Conservation (phyloP, 2,113 vertebrate genomes). For the Cheilinus undulatus region DNA sequence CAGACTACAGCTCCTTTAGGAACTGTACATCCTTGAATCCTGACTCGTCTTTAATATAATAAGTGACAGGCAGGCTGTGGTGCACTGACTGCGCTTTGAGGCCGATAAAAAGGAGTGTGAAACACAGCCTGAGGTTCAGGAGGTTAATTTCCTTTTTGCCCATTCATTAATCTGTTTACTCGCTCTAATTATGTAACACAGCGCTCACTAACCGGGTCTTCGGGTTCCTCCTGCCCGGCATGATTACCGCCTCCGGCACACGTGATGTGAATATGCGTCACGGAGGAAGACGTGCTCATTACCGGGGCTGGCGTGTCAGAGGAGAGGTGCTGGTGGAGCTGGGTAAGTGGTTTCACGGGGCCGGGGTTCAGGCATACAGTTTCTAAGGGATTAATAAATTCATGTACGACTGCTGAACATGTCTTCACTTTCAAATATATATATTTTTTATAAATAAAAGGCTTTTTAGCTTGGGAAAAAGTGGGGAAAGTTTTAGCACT, state of each 20-base stretch:
- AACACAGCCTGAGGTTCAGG: neutral
- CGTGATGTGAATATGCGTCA: conserved; percentile 2
- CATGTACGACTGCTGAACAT: neutral
- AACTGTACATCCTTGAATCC: neutral
- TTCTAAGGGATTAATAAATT: conserved; percentile 12
- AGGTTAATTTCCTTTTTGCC: conserved; percentile 34
- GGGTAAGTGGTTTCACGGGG: conserved; percentile 57
- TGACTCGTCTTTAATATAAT: neutral
- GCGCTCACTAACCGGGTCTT: neutral
- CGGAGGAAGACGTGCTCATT: conserved; percentile 26
- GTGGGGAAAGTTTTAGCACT: conserved; percentile 1
- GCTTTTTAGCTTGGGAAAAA: conserved; percentile 23
- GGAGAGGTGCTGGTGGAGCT: conserved; percentile 3
- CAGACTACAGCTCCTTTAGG: too few relatives aligned
- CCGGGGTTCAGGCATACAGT: neutral
- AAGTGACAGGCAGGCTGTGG: neutral
- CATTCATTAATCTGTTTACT: conserved; percentile 45
- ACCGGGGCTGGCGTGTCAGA: conserved; percentile 30
- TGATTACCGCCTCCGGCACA: neutral
- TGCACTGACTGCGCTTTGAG: neutral
- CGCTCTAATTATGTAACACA: conserved; percentile 2
- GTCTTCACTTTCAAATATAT: too few relatives aligned
- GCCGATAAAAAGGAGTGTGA: conserved; percentile 14
- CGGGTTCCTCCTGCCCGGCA: neutral
- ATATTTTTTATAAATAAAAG: neutral